Evolutionary conservation across 2,113 vertebrate species (phyloP).

Genomic region (Platycercus adscitus): DNA sequence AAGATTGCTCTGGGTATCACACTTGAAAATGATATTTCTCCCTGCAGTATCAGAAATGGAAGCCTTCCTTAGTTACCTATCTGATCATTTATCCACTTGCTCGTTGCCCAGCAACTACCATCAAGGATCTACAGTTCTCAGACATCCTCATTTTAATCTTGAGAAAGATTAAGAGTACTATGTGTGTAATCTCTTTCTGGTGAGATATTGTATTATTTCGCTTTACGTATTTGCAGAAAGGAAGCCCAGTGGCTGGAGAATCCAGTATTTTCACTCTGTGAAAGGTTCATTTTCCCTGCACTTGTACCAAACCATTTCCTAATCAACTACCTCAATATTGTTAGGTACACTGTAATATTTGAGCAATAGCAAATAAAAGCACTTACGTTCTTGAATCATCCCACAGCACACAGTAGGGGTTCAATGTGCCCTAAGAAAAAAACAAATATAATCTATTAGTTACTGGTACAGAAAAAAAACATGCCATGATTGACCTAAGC

Average conservation of each 20-base stretch:
- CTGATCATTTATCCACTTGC: neutral
- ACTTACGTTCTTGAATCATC: constrained; percentile 95
- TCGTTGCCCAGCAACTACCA: constrained; percentile 43
- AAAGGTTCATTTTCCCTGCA: neutral
- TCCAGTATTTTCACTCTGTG: neutral
- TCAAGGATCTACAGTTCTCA: constrained; percentile 1
- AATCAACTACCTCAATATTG: neutral
- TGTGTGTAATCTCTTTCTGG: neutral
- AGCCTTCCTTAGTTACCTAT: neutral
- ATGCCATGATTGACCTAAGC: neutral
- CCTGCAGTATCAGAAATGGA: neutral
- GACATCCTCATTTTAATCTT: neutral
- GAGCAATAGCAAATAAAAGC: constrained; percentile 39
- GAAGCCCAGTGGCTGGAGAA: neutral
- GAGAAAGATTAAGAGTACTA: constrained; percentile 11
- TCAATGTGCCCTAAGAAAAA: constrained; percentile 89
- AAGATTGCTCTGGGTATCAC: neutral
- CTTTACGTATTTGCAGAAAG: constrained; percentile 3
- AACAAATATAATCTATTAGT: constrained; percentile 39
- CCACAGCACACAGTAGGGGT: constrained; percentile 97
- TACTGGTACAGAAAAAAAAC: neutral
- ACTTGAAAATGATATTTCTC: neutral
- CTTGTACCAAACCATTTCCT: neutral
- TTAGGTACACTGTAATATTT: constrained; percentile 23
- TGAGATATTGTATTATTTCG: neutral